Base-by-base conservation (phyloP, 2,113 vertebrate species). In the Corythoichthys haematopterus region DNA sequence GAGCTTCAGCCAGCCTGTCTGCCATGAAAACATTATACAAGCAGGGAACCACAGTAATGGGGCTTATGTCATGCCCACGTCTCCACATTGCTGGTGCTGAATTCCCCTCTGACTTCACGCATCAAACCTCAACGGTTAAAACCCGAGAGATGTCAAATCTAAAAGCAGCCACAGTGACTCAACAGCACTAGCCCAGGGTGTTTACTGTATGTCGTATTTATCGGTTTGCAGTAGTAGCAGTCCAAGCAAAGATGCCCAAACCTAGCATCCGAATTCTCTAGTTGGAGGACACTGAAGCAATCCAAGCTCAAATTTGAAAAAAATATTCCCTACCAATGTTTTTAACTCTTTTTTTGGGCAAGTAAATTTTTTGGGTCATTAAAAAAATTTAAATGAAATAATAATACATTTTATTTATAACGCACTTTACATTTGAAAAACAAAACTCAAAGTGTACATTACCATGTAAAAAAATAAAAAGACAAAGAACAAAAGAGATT, bases 21-120 rank as follows among this genome's bases (percentile, higher is more conserved):
- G 79, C 82, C 80, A 87, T 82, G 77, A 87, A 87, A 83, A 79
- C 82, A 79, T 85, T 75, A 80, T 76, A 75, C 79, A 84, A 79
- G 65, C 66, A 65, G 57, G 59, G 75, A 79, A 80, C 70, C 80
- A 66, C 81, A 70, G 81, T 77, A 74, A 89, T 70, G 71, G 78
- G 77, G 77, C 75, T 84, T 72, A 80, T 89, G 83, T 85, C 84
- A 83, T 75, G 71, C 73, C 52, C 80, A 77, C 71, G 82, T 75
- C 74, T 77, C 68, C 63, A 70, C 72, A 68, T 79, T 82, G 68
- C 52, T 64, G 67, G 74, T 67, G 66, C 66, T 73, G 81, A 75
- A 72, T 70, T 76, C 74, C 75, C 74, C 68, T 1, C n/a, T 61
- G 75, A 75, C 66, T 77, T 81, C 71, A 66, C 58, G 68, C 67